Conservation (phyloP, 2,888 invertebrate species). For the Drosophila kokeensis region DNA sequence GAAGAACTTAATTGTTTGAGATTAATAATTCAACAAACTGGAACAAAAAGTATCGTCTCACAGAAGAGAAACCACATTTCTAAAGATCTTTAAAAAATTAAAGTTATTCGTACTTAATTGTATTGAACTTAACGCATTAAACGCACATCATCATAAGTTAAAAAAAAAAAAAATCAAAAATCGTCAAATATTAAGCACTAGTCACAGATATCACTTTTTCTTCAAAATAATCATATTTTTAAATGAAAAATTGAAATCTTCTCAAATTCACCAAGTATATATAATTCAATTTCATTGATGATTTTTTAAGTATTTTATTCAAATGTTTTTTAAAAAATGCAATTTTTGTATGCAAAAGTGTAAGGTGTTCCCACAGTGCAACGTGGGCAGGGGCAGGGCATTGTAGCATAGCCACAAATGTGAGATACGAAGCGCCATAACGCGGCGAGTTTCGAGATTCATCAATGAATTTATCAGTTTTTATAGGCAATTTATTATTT, state of each 20-base stretch:
- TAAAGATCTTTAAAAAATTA: too few species aligned
- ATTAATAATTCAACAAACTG: not conserved
- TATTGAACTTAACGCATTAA: not conserved
- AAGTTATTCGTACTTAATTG: not conserved
- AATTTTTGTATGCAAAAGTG: not conserved
- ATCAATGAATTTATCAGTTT: conserved; percentile 79
- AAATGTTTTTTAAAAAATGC: not conserved
- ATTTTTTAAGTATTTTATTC: not conserved
- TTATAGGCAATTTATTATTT: conserved; percentile 79
- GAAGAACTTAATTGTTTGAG: not conserved
- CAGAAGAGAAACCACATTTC: too few species aligned
- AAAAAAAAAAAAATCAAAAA: not conserved
- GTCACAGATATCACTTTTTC: not conserved
- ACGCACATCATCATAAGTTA: not conserved
- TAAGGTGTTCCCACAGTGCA: not conserved
- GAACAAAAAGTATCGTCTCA: too few species aligned
- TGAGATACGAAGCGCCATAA: conserved; percentile 34
- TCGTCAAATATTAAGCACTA: not conserved
- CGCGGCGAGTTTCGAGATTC: conserved; percentile 55
- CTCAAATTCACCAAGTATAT: not conserved
- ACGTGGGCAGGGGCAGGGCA: not conserved
- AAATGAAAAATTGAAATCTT: not conserved
- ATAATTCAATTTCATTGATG: not conserved
- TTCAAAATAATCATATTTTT: not conserved
- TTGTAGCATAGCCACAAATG: conserved; percentile 38